phyloP scores from a whole-genome alignment of 2,888 invertebrate species.

The Kryphioiulus occultus region DNA sequence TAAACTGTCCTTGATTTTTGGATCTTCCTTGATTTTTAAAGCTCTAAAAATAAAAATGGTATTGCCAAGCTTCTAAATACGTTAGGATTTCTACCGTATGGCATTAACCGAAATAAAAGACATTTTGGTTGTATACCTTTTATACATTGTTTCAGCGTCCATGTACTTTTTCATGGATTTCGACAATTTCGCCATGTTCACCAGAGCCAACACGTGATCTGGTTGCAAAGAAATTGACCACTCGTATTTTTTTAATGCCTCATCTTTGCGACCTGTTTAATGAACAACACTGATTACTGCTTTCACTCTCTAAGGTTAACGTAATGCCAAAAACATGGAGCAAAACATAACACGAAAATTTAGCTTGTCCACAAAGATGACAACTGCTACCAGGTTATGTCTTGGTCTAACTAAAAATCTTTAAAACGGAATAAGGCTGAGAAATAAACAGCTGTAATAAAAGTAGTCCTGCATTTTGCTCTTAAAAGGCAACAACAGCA shows the following conservation, averaged over 20 bases:
- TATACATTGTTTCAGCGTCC: constrained; percentile 53
- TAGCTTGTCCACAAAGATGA: too few species aligned
- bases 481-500: background rate
- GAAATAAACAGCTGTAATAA: background rate
- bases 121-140: constrained; percentile 49
- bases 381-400: too few species aligned
- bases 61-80: background rate
- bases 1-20: constrained; percentile 53
- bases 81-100: background rate
- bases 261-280: constrained; percentile 68
- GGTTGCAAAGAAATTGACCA: constrained; percentile 72
- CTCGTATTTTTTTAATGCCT: constrained; percentile 69
- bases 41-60: constrained; percentile 48
- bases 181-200: constrained; percentile 67
- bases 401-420: background rate
- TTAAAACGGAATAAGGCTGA: background rate
- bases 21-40: constrained; percentile 52
- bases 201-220: constrained; percentile 76
- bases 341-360: too few species aligned
- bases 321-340: too few species aligned
- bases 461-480: background rate
- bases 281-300: background rate
- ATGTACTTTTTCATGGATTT: constrained; percentile 50
- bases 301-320: background rate
- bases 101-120: background rate